Base-by-base conservation (phyloP, 1,140 invertebrate genomes). In the Drosophila subpulchrella region DNA sequence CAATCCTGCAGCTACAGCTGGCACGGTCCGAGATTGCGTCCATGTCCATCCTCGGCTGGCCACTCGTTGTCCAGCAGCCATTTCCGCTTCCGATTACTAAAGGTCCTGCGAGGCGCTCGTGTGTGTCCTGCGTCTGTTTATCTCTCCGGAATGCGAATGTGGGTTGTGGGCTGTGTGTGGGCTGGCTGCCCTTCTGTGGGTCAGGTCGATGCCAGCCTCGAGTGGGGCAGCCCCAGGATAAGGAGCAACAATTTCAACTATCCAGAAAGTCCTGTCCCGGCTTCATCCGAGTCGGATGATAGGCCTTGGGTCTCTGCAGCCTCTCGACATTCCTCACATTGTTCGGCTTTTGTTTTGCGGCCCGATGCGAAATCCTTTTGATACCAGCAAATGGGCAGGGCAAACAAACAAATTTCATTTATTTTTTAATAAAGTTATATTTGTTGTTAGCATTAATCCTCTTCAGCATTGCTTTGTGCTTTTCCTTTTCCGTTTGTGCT, bases 391-490 rank as follows among this genome's bases (percentile, higher is more conserved):
- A 61, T 54, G 41, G 44, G 11, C 57, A 47, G 39, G 38, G 70
- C 60, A 75, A 65, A 53, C 76, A 77, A 50, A 81, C 81, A 76
- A 86, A 86, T 86, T 86, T 88, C 80, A 88, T 88, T 80, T 88
- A 89, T 88, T 89, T 88, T 88, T 89, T 88, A 88, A 88, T 88
- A 88, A 88, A 88, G 84, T 88, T 88, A 89, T 89, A 89, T 88
- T 88, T 88, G 84, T 80, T 89, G 80, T 89, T 77, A 71, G 75
- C 80, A 80, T 88, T 86, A 88, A 89, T 77, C 71, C 80, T 74
- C 58, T 32, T 13, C 68, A 15, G 68, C 11, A 30, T 32, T 27
- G 53, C 51, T 50, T 32, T 53, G 34, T 50, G 11, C 46, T 6
- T 50, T 50, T 13, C n/a, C 41, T 2, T 20, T 24, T 50, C 12